Conservation (phyloP, 2,888 invertebrate species). For the Chamaedrilus cognettii region DNA sequence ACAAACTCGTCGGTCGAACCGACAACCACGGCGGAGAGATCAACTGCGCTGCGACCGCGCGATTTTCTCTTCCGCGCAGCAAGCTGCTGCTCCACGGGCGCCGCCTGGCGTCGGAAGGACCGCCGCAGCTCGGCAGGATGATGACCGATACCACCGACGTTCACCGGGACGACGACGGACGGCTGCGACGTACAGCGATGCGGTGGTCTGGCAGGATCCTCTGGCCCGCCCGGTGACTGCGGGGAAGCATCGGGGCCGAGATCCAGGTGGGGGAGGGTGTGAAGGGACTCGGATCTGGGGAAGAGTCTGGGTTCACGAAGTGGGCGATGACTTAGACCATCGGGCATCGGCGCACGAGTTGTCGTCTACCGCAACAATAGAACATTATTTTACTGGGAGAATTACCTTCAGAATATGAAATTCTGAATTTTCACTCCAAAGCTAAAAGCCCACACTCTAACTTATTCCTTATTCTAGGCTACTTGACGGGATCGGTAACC, state of each 20-base stretch:
- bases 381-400: too few species aligned
- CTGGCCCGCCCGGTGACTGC: constrained; percentile 15
- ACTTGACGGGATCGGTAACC: too few species aligned
- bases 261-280: constrained; percentile 12
- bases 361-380: too few species aligned
- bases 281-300: neutral
- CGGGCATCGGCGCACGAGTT: too few species aligned
- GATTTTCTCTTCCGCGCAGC: neutral
- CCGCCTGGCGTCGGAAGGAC: constrained; percentile 64
- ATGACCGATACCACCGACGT: constrained; percentile 85
- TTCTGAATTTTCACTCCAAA: too few species aligned
- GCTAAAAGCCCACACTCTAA: too few species aligned
- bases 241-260: constrained; percentile 3
- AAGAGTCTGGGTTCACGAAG: too few species aligned
- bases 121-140: constrained; percentile 84
- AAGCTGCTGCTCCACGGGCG: neutral
- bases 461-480: too few species aligned
- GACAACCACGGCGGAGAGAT: neutral
- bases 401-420: too few species aligned
- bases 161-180: constrained; percentile 84
- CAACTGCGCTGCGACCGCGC: neutral
- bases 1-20: neutral
- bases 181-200: constrained; percentile 60
- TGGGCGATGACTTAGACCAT: too few species aligned
- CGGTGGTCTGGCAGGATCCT: neutral